Conservation (phyloP, 2,797 vertebrate species). For the Myiotriccus ornatus region DNA sequence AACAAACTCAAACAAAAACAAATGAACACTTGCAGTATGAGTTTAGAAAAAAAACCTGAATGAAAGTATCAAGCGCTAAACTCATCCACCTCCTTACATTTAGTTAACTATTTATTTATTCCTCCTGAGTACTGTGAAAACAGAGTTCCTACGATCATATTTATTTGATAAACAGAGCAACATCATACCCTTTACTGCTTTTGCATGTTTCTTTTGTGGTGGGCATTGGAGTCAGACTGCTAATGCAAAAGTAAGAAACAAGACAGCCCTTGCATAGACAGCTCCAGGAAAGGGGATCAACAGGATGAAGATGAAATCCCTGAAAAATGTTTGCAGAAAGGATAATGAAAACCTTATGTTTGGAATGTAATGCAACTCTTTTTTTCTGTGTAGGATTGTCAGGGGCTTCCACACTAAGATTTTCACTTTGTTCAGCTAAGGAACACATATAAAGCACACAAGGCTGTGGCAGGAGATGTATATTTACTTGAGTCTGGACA, state of each 20-base stretch:
- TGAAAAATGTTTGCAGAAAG: constrained; percentile 33
- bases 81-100: not conserved
- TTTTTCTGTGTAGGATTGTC: not conserved
- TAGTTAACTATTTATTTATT: not conserved
- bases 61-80: not conserved
- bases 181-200: not conserved
- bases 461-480: not conserved
- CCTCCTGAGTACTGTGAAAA: not conserved
- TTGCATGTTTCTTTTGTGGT: not conserved
- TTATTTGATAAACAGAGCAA: not conserved
- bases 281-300: constrained; percentile 32
- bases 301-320: constrained; percentile 20
- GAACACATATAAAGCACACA: not conserved
- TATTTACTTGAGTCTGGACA: not conserved
- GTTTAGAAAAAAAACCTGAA: not conserved
- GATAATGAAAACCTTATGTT: constrained; percentile 19
- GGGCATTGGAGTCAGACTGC: not conserved
- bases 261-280: not conserved
- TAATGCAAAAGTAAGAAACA: not conserved
- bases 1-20: not conserved
- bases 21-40: not conserved
- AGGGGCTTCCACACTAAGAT: not conserved
- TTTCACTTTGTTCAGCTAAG: not conserved
- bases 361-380: not conserved
- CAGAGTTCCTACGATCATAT: not conserved